Base-by-base conservation (phyloP, 2,888 invertebrate species). In the Drosophila pegasa region DNA sequence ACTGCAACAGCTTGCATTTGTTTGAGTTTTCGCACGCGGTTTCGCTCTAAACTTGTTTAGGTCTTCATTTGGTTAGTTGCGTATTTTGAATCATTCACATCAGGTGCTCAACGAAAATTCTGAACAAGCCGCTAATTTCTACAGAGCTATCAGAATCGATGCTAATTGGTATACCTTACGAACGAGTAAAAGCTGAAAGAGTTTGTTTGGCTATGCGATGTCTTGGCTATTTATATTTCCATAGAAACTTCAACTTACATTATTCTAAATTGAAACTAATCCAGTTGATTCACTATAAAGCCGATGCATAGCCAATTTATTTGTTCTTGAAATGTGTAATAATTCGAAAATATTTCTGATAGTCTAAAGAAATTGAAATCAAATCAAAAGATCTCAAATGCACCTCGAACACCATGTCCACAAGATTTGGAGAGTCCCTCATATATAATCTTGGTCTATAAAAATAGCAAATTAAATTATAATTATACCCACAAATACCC, bases 111-210 rank as follows among this genome's bases (percentile, higher is more conserved):
- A 38, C 31, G 33, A 22, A 50, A 54, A 61, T 27, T 56, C 50
- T 54, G 45, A 87, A 87, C 87, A 69, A 80, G 78, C 64, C 54
- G 87, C 78, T 87, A 87, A 82, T 82, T 82, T 71, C 14, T 41
- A 58, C 55, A 50, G 45, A 57, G 55, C 48, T 20, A 47, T 63
- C 59, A 25, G 35, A 69, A 62, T 8, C 37, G 29, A 64, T 80
- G 81, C 55, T 83, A 83, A 83, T 83, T 81, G 57, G 20, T 41
- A 38, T 55, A 64, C 60, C 60, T 43, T 14, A 35, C 38, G 16
- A 41, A 20, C 29, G 4, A 35, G 16, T 20, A 22, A 12, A 16
- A 10, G 20, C 29, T 14, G 6, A 45, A n/a, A 43, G 20, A 20
- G 31, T 12, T 16, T 22, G 6, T 27, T 45, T 29, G 27, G 16